Base-by-base conservation (phyloP, 2,797 vertebrate genomes). In the Pseudocheirus occidentalis region DNA sequence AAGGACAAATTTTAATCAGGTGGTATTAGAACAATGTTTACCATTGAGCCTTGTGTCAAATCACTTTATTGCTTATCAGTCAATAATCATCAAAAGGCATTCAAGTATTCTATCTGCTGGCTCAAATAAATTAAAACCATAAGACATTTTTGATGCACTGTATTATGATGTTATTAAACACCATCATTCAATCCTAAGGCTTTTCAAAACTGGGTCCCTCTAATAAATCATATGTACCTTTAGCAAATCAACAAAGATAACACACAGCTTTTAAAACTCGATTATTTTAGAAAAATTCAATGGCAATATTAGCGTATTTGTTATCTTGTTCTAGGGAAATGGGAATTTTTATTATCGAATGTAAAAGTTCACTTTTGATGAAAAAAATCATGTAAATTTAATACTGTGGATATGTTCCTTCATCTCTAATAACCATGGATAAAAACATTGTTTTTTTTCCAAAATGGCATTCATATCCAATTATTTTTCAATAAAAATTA, bases 111-210 rank as follows among this genome's bases (percentile, higher is more conserved):
- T 95, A n/a, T 95, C 94, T 96, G 54, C 56, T 93, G 90, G 53
- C 87, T 40, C 31, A 94, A 59, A 94, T 34, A 98, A 97, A 90
- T 96, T 91, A 98, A 98, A 97, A 93, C 54, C 46, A 96, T n/a
- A 93, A 97, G 96, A 56, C 3, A 31, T 97, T 97, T 96, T 89
- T 95, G 96, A 94, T 27, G 97, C 1, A 56, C 0, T 31, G 54
- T 95, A 92, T 87, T 73, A 91, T 0, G 55, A 1, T 12, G 73
- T 96, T 97, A 97, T 87, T 96, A 73, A 98, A 97, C 66, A 94
- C 4, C 93, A 97, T 97, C 95, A 96, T 90, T 97, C 96, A 97
- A 95, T 59, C 92, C 50, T 90, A 6, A 11, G 28, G 40, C 0
- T 6, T 59, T 96, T 91, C 87, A 95, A 97, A 98, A 95, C 24